These are phyloP conservation scores for Oriolus oriolus DNA, from an alignment of 2,113 vertebrate genomes.

Conservation along the genomic window DNA sequence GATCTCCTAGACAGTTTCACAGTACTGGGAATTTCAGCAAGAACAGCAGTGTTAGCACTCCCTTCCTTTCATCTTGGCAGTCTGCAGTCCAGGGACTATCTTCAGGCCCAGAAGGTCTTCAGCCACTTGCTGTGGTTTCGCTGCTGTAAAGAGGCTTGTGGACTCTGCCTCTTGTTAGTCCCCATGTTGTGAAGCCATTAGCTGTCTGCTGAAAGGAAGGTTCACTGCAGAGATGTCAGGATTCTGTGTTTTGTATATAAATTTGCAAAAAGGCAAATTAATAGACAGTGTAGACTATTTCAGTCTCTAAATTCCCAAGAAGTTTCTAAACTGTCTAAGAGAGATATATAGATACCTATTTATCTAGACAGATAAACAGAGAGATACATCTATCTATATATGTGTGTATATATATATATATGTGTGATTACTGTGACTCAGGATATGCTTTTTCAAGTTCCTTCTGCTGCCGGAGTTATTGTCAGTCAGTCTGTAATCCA, in stretches of 20 bases:
- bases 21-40: not conserved
- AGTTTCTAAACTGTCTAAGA: not conserved
- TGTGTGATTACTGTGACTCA: not conserved
- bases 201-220: not conserved
- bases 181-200: not conserved
- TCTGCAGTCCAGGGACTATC: not conserved
- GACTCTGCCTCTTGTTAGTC: not conserved
- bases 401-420: too few relatives aligned
- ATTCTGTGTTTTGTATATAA: not conserved
- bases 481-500: not conserved
- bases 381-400: not conserved
- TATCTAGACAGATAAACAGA: not conserved
- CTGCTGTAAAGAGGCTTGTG: not conserved
- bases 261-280: not conserved
- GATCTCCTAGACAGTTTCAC: not conserved
- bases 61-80: not conserved
- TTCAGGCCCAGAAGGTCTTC: not conserved
- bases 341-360: not conserved
- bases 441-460: not conserved
- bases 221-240: not conserved
- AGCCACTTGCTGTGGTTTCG: not conserved
- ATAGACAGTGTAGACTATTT: not conserved
- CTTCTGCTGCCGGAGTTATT: not conserved
- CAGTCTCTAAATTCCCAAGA: not conserved
- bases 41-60: not conserved